phyloP scores from a whole-genome alignment of 2,797 vertebrate species.

The Tapirus indicus region DNA sequence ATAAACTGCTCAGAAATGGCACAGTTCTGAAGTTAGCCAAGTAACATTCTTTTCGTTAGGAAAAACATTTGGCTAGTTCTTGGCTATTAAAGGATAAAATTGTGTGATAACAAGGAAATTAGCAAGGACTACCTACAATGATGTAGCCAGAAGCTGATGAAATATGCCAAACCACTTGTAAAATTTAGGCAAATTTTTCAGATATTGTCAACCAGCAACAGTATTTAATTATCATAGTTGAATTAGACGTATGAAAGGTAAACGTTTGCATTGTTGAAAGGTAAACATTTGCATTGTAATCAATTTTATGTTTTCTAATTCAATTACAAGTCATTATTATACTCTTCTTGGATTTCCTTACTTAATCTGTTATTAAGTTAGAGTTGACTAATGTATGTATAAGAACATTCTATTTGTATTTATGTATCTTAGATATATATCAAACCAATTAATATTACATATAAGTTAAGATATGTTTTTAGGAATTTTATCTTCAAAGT shows the following conservation, averaged over 20 bases:
- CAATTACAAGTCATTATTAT: background rate
- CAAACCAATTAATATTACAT: background rate
- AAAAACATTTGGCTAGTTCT: background rate
- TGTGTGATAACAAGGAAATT: background rate
- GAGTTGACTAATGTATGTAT: background rate
- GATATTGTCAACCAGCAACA: background rate
- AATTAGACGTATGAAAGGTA: background rate
- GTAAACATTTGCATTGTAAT: background rate
- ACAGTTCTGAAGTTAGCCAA: background rate
- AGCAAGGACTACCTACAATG: background rate
- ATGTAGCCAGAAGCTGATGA: background rate
- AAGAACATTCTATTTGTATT: background rate
- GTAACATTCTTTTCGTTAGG: background rate
- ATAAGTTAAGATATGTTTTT: background rate
- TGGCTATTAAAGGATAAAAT: background rate
- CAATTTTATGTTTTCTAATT: background rate
- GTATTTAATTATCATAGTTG: background rate
- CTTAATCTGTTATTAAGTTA: conserved; percentile 17
- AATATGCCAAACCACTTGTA: background rate
- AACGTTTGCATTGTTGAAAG: background rate
- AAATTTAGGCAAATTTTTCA: background rate
- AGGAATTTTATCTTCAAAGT: conserved; percentile 12
- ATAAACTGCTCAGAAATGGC: background rate
- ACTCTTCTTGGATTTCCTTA: background rate
- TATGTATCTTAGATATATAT: background rate